A percentile compares a stretch with the other conserved stretches of the same genome.
These are phyloP conservation scores for Polydrusus tereticollis DNA, from an alignment of 2,888 invertebrate genomes.

Conservation along the genomic window DNA sequence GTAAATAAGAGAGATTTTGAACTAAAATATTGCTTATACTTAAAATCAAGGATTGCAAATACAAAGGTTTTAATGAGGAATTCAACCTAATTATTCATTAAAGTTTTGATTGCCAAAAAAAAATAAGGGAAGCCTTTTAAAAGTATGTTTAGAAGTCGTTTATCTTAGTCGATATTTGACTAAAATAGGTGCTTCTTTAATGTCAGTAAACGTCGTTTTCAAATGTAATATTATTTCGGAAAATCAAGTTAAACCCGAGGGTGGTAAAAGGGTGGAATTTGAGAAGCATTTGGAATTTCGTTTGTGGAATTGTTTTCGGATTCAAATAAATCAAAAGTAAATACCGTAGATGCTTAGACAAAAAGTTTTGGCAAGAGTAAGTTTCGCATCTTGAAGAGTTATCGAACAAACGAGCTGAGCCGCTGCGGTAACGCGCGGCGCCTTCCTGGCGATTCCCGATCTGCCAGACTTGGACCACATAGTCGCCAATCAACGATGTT, in stretches of 20 bases:
- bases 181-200: slow-evolving; percentile 1
- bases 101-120: not conserved
- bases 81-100: not conserved
- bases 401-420: slow-evolving; percentile 27
- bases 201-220: not conserved
- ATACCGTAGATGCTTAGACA: slow-evolving; percentile 47
- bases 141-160: not conserved
- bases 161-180: slow-evolving; percentile 7
- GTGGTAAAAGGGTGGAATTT: slow-evolving; percentile 14
- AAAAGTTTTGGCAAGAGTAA: slow-evolving; percentile 47
- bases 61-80: not conserved
- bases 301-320: slow-evolving; percentile 27
- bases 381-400: slow-evolving; percentile 43
- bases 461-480: slow-evolving; percentile 47
- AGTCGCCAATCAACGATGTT: slow-evolving; percentile 27
- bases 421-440: slow-evolving; percentile 37
- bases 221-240: not conserved
- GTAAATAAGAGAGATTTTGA: too few species aligned
- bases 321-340: slow-evolving; percentile 45
- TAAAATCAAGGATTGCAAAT: too few species aligned
- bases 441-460: slow-evolving; percentile 45
- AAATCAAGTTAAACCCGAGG: slow-evolving; percentile 1
- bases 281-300: slow-evolving; percentile 19
- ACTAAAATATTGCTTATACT: too few species aligned
- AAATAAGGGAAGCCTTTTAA: not conserved